Conservation (phyloP, 2,888 invertebrate species). For the Limnephilus auricula region DNA sequence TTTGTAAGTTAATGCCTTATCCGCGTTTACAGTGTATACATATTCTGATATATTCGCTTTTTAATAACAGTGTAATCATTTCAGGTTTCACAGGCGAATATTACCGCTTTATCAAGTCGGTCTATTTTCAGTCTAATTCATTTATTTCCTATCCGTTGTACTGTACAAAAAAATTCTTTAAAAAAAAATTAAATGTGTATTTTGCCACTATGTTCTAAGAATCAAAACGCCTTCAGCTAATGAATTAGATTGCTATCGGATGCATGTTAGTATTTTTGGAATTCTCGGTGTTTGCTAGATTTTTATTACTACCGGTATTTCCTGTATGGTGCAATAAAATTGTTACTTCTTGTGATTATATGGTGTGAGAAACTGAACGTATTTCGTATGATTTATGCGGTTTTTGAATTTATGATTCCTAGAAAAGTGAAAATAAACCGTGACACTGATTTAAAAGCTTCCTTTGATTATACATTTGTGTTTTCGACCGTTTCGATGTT, state of each 20-base stretch:
- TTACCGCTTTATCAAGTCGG: neutral
- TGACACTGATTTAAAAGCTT: neutral
- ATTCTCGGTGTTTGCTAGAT: constrained; percentile 6
- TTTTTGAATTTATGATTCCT: neutral
- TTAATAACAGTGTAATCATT: neutral
- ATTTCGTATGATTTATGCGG: constrained; percentile 33
- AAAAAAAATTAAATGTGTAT: neutral
- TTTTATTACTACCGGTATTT: constrained; percentile 14
- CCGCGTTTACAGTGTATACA: neutral
- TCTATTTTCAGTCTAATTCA: constrained; percentile 2
- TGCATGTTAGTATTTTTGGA: constrained; percentile 3
- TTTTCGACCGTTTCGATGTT: neutral
- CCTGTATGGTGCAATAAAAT: neutral
- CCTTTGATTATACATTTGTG: neutral
- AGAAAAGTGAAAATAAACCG: constrained; percentile 2
- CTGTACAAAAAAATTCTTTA: neutral
- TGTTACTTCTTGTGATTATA: constrained; percentile 54
- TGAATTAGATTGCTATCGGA: constrained; percentile 59
- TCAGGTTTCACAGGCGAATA: constrained; percentile 4
- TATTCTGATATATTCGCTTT: neutral
- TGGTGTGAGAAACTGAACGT: constrained; percentile 12
- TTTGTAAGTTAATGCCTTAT: neutral
- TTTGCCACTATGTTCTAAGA: neutral
- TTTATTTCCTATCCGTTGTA: neutral
- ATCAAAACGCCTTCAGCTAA: constrained; percentile 48